Base-by-base conservation (phyloP, 2,113 vertebrate species). In the Gavialis gangeticus region DNA sequence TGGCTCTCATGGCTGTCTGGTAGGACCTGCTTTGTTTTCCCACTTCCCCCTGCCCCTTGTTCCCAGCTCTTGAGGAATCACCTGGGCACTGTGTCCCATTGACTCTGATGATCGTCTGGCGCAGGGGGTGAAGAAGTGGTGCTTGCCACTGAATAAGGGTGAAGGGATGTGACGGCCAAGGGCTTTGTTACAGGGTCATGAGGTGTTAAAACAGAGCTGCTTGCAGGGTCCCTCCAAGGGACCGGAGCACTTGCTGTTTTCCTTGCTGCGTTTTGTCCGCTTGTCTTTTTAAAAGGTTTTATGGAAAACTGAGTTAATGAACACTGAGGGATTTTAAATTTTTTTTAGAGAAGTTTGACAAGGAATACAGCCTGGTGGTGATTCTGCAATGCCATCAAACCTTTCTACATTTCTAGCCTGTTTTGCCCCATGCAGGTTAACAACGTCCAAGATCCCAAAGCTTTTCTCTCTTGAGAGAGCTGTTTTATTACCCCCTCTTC, bases 361-460 rank as follows among this genome's bases (percentile, higher is more conserved):
- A 59, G 10, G 57, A 85, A 76, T 87, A 10, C 64, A 17, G 28
- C 62, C 87, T 93, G 96, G 85, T 85, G 92, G 57, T 28, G 0
- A 87, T 75, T 82, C 84, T 85, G 93, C 46, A 92, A 21, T 64
- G 64, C 0, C 1, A 21, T 67, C 4, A 0, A 85, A 83, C 81
- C 60, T 2, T 85, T 24, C 19, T 18, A 22, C 87, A n/a, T 79
- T 95, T 94, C 88, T 89, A 28, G 67, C 67, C 69, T 46, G 7
- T 55, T 55, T 12, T 92, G 82, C 60, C 76, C n/a, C 0, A 89
- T 58, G 21, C 3, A 89, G 77, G 46, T 46, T 73, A 73, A 73
- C 12, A 73, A 73, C 25, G 24, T 24, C 88, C 90, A 82, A 83
- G 77, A 80, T 85, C 85, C 88, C 94, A 71, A 88, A 92, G 93